Conservation (phyloP, 2,888 invertebrate species). For the Dolichomitus sp. region DNA sequence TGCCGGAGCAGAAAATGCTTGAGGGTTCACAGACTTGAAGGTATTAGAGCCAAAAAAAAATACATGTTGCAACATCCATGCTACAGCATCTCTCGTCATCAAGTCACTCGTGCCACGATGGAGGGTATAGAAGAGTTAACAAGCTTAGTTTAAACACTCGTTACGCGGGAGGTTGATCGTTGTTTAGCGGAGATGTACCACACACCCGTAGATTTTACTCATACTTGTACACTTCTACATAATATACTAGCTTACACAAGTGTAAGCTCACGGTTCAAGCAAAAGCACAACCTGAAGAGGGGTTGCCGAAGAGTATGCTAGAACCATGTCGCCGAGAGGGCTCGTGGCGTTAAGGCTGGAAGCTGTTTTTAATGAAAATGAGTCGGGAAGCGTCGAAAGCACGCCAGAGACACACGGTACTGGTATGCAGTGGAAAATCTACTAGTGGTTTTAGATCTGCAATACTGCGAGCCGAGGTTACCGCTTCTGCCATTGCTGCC, state of each 20-base stretch:
- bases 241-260: conserved; percentile 16
- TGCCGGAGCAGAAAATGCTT: conserved; percentile 27
- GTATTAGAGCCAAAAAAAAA: conserved; percentile 38
- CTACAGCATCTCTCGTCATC: conserved; percentile 19
- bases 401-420: conserved; percentile 31
- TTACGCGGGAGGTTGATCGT: conserved; percentile 75
- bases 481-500: background rate
- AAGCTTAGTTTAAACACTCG: conserved; percentile 80
- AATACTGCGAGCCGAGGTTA: conserved; percentile 2
- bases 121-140: conserved; percentile 69
- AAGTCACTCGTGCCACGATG: background rate
- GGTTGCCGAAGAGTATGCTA: conserved; percentile 15
- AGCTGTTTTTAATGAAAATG: conserved; percentile 75
- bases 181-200: conserved; percentile 65
- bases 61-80: conserved; percentile 21
- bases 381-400: conserved; percentile 60
- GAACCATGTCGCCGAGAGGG: conserved; percentile 31
- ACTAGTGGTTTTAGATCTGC: conserved; percentile 25
- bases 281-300: conserved; percentile 41
- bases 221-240: conserved; percentile 30
- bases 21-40: conserved; percentile 41
- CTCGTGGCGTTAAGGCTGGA: conserved; percentile 58
- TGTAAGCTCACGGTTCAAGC: conserved; percentile 35
- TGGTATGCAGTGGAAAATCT: conserved; percentile 31
- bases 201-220: conserved; percentile 64